These are phyloP conservation scores for Margarornis squamiger DNA, from an alignment of 2,797 vertebrate genomes.

Conservation along the genomic window DNA sequence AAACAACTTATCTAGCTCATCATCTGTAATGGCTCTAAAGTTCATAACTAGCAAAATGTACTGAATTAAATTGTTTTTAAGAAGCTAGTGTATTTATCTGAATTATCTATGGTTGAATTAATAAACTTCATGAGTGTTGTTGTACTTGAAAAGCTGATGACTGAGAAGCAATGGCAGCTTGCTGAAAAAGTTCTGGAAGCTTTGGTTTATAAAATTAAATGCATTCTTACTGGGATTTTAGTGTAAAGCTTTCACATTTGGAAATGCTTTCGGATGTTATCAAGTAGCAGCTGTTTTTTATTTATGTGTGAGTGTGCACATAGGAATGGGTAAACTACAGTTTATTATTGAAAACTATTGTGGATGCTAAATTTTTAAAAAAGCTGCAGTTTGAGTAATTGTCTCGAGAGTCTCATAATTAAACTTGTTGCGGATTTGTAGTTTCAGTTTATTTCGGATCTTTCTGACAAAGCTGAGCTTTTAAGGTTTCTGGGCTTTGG, in stretches of 20 bases:
- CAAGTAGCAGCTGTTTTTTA: conserved; percentile 15
- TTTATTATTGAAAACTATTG: not conserved
- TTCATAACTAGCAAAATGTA: not conserved
- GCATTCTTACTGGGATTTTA: not conserved
- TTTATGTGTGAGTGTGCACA: not conserved
- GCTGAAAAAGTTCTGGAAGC: not conserved
- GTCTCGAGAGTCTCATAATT: not conserved
- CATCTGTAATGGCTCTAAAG: not conserved
- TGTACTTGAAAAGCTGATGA: not conserved
- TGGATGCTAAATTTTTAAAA: not conserved
- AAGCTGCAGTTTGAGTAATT: not conserved
- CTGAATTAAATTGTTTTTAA: conserved; percentile 4
- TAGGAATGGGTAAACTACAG: not conserved
- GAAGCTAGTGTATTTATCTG: not conserved
- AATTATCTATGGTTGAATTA: not conserved
- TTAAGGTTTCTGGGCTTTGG: not conserved
- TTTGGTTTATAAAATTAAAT: not conserved
- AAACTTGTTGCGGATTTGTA: not conserved
- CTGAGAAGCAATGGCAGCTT: not conserved
- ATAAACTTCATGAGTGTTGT: not conserved
- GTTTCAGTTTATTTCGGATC: not conserved
- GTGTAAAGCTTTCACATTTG: not conserved
- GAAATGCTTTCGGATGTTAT: conserved; percentile 19
- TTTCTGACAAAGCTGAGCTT: not conserved
- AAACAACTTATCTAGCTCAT: conserved; percentile 39